A percentile compares a stretch with the other conserved stretches of the same genome.
phyloP scores from a whole-genome alignment of 1,140 invertebrate species.

The Panulirus ornatus region DNA sequence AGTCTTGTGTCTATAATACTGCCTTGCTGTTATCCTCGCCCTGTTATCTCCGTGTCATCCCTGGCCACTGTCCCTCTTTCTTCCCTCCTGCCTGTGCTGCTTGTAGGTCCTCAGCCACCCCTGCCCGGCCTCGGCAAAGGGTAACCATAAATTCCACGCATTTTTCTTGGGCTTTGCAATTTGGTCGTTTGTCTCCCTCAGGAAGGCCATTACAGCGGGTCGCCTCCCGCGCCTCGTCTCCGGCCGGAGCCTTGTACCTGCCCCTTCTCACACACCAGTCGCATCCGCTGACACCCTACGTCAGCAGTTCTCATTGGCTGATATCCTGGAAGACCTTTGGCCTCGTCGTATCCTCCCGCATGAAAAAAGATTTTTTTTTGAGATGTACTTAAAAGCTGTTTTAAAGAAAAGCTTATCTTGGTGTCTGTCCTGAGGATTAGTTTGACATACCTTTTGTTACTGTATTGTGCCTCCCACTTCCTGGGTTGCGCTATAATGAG shows the following conservation, averaged over 20 bases:
- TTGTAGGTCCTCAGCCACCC: neutral
- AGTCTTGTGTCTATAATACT: too few species aligned
- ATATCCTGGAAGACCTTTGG: too few species aligned
- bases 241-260: constrained; percentile 12
- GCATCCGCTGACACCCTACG: neutral
- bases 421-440: too few species aligned
- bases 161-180: constrained; percentile 63
- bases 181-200: constrained; percentile 65
- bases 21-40: too few species aligned
- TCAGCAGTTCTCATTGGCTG: neutral
- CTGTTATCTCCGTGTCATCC: too few species aligned
- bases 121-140: constrained; percentile 38
- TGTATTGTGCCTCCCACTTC: too few species aligned
- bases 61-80: neutral
- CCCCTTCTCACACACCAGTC: neutral
- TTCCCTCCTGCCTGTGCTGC: neutral
- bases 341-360: too few species aligned
- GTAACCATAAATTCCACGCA: constrained; percentile 64
- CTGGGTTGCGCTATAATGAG: too few species aligned
- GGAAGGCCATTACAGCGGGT: constrained; percentile 11
- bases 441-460: too few species aligned
- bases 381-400: too few species aligned
- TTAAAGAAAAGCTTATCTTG: too few species aligned
- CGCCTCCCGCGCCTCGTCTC: neutral
- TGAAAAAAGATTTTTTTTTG: too few species aligned